Base-by-base conservation (phyloP, 2,888 invertebrate species). In the Xestia ashworthii region DNA sequence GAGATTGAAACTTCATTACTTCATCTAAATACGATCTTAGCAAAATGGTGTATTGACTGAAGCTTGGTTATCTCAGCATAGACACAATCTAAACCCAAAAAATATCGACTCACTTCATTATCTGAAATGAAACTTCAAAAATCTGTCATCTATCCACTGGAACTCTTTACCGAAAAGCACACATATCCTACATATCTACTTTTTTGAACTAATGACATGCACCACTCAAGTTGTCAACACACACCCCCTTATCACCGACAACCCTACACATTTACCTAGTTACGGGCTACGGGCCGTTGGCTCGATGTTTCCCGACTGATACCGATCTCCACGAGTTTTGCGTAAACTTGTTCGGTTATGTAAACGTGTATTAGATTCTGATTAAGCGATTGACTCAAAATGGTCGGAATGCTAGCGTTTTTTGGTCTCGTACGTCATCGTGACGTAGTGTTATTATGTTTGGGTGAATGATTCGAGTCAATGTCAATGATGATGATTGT, bases 261-360 rank as follows among this genome's bases (percentile, higher is more conserved):
- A 76, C 82, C 88, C 80, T 87, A 80, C 77, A n/a, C 73, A 71
- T 76, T 77, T 85, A 81, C 74, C 82, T 82, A 83, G 83, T 84
- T 81, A 81, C 74, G 78, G 72, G 64, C 73, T 68, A 79, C 71
- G 76, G 70, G 67, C 84, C 74, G 74, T 82, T 86, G 66, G 78
- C 71, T 80, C 80, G 66, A 83, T 78, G 85, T 78, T 83, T 80
- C 80, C 81, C 76, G 76, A 74, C 83, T 74, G 88, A 88, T 87
- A 88, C 71, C 71, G 71, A 88, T 88, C 87, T 87, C 78, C 69
- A 76, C 71, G 87, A 81, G 87, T 82, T 87, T 88, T 74, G 82
- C 87, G 85, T 82, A 84, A 87, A 88, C 88, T 85, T 79, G 87
- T 87, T 88, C 79, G 87, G 80, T 88, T 88, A 85, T 83, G 85